phyloP scores from a whole-genome alignment of 2,797 vertebrate species.

The Scolopax bukidnonensis region DNA sequence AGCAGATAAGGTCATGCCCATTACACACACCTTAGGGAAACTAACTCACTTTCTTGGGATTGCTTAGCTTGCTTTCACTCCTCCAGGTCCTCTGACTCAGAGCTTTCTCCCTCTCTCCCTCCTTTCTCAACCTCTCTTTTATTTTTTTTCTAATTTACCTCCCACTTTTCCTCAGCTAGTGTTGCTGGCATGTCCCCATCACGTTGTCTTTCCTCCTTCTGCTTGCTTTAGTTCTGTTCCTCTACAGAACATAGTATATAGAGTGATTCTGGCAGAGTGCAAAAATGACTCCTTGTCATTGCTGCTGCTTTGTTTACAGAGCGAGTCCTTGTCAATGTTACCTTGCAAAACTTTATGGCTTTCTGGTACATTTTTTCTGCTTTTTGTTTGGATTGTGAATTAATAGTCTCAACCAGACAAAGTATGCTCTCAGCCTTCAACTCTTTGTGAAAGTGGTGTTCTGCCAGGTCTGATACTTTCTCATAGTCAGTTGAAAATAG shows the following conservation, averaged over 20 bases:
- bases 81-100: background rate
- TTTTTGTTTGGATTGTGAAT: background rate
- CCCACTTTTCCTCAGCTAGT: background rate
- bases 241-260: background rate
- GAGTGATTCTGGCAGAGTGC: background rate
- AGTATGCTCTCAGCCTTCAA: background rate
- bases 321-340: background rate
- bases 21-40: background rate
- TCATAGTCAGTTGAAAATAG: background rate
- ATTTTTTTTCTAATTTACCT: background rate
- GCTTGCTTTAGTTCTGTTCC: background rate
- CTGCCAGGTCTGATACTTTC: background rate
- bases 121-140: background rate
- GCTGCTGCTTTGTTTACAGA: background rate
- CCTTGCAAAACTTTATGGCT: background rate
- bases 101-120: background rate
- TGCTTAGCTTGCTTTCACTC: rapidly evolving
- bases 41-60: background rate
- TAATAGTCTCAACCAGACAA: background rate
- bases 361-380: background rate
- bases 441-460: background rate
- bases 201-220: background rate
- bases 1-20: background rate
- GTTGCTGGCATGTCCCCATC: background rate
- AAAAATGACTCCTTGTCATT: background rate